Base-by-base conservation (phyloP, 2,797 vertebrate species). In the Lateolabrax maculatus region DNA sequence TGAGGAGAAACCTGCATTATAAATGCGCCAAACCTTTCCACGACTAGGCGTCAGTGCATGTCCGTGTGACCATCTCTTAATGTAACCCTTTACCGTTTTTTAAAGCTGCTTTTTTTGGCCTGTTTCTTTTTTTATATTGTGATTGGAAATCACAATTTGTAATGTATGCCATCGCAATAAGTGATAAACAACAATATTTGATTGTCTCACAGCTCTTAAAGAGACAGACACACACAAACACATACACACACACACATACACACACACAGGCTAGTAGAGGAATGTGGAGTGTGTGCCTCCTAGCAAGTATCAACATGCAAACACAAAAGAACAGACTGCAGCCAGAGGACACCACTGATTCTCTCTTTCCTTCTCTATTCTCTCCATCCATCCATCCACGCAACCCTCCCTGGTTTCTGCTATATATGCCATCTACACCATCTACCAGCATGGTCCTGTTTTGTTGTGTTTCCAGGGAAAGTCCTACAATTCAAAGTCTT, bases 271-370 rank as follows among this genome's bases (percentile, higher is more conserved):
- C 72, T 36, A 48, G 31, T 36, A 71, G 44, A 77, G 65, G 83
- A 80, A 84, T 80, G 46, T 77, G 60, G 37, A 51, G 49, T 57
- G 39, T 76, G 55, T 62, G 66, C 23, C 67, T 57, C 36, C 19
- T 58, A 68, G 63, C 68, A 29, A 60, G 77, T 77, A 52, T 80
- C 51, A 69, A 76, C 82, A 73, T 69, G 82, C 57, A 69, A 60
- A 46, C 36, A 71, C 39, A 69, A n/a, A 12, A 2, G 19, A 27
- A 16, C 39, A 39, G n/a, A 10, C 52, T 39, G n/a, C 31, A 49
- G 5, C 36, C 12, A 51, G 53, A 13, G 12, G 48, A 41, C 25
- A n/a, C 13, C 46, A 41, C 31, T 21, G 34, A 36, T 0, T 23
- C 19, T 43, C 36, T 43, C 37, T n/a, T 25, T 31, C 43, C 21